Base-by-base conservation (phyloP, 2,888 invertebrate species). In the Drosophila neutralis region DNA sequence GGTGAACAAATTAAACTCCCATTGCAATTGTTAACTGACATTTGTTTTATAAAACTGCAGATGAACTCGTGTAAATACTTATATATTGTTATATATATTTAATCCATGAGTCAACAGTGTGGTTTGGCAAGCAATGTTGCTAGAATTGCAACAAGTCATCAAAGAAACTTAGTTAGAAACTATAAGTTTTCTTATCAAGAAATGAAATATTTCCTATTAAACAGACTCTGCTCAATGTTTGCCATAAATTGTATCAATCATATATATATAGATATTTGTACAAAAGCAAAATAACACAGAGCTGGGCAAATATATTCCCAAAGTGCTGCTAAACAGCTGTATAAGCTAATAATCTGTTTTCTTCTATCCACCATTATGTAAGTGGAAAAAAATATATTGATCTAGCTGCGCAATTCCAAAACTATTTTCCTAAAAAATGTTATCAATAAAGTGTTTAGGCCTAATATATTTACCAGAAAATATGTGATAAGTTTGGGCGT, bases 401-500 rank as follows among this genome's bases (percentile, higher is more conserved):
- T n/a, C 2, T 27, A 31, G 21, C 21, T 45, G 45, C n/a, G n/a
- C 15, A 27, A 38, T 64, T 33, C 24, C 40, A 21, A 49, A 40
- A 40, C 0, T 15, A 29, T 36, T 36, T 62, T 31, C 24, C 2
- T 29, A 15, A 15, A 21, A 45, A 21, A 8, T 24, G 8, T 45
- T 31, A 8, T 29, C 11, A 63, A 21, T 27, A 48, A 13, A 29
- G 13, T 38, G 6, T 2, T 11, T 11, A 51, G 49, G 58, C 5
- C 2, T 2, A 18, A 10, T 27, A n/a, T 69, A 69, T 56, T 86
- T 92, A 92, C 92, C 92, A 92, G 83, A 76, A 92, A 88, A 73
- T 91, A 92, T 52, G 89, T 90, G 31, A 92, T 87, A 60, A 92
- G 89, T 85, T 91, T 86, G 27, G 91, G 91, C 68, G 92, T 82